phyloP scores from a whole-genome alignment of 1,140 invertebrate genomes.

The Odontomachus brunneus region DNA sequence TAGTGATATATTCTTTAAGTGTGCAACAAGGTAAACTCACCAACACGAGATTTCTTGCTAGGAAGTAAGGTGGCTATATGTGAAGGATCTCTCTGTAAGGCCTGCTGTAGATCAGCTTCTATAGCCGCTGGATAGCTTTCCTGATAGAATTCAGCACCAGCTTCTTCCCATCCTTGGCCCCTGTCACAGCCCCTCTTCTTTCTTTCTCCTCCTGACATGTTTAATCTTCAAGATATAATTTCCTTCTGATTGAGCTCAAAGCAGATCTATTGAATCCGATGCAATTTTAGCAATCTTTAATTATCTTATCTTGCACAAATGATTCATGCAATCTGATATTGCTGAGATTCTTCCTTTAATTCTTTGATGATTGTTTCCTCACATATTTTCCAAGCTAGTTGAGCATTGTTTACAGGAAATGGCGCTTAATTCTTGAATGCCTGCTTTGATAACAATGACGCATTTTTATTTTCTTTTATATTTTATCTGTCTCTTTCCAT shows the following conservation, averaged over 20 bases:
- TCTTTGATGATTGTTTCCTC: neutral
- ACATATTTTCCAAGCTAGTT: neutral
- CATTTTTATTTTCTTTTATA: too few species aligned
- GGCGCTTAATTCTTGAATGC: neutral
- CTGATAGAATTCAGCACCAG: conserved; percentile 94
- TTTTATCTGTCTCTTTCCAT: too few species aligned
- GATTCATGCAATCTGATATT: neutral
- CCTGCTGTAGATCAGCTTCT: conserved; percentile 89
- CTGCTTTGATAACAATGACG: neutral
- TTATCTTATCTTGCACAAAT: neutral
- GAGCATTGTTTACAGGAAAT: neutral
- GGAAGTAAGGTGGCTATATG: conserved; percentile 91
- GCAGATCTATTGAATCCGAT: neutral
- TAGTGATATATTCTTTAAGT: neutral
- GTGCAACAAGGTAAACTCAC: conserved; percentile 81
- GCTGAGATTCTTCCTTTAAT: neutral
- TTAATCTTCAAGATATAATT: conserved; percentile 42
- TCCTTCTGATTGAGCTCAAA: neutral
- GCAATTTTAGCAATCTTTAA: neutral
- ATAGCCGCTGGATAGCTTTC: conserved; percentile 91
- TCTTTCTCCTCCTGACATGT: conserved; percentile 87
- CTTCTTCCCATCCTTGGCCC: conserved; percentile 92
- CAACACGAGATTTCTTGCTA: conserved; percentile 91
- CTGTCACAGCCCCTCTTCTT: conserved; percentile 86
- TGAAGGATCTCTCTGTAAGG: conserved; percentile 89